A percentile compares a stretch with the other conserved stretches of the same genome.
phyloP scores from a whole-genome alignment of 2,797 vertebrate species.

The Propithecus deckenii region DNA sequence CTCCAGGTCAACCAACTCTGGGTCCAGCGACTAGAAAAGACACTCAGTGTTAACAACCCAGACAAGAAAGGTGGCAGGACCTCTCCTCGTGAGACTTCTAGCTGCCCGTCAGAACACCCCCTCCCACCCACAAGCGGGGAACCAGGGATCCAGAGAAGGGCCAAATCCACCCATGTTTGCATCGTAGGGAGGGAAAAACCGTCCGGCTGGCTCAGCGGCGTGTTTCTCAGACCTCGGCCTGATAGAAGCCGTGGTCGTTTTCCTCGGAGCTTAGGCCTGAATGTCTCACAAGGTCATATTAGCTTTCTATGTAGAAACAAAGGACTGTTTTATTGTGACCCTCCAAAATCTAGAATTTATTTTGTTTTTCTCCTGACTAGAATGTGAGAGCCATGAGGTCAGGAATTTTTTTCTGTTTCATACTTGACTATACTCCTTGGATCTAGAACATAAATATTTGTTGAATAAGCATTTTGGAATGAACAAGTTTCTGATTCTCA shows the following conservation, averaged over 20 bases:
- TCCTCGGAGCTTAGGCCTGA: not conserved
- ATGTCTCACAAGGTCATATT: not conserved
- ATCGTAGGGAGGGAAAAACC: not conserved
- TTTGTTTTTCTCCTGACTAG: not conserved
- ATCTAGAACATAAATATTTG: not conserved
- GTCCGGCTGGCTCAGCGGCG: not conserved
- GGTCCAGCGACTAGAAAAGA: constrained; percentile 66
- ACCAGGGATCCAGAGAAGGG: not conserved
- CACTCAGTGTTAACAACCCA: not conserved
- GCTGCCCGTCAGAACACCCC: not conserved
- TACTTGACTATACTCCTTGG: not conserved
- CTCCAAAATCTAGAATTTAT: not conserved
- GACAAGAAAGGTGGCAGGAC: rapidly evolving
- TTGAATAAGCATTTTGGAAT: not conserved
- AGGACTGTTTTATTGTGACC: not conserved
- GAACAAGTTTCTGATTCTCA: not conserved
- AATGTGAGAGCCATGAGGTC: not conserved
- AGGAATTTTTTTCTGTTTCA: not conserved
- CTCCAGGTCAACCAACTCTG: rapidly evolving
- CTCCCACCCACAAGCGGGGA: not conserved
- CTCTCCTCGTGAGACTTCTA: not conserved
- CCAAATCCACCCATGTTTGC: not conserved
- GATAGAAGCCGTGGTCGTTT: rapidly evolving
- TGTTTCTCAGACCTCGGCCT: not conserved
- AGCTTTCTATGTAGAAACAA: not conserved